These are phyloP conservation scores for Buphagus erythrorhynchus DNA, from an alignment of 2,797 vertebrate genomes.

Conservation along the genomic window DNA sequence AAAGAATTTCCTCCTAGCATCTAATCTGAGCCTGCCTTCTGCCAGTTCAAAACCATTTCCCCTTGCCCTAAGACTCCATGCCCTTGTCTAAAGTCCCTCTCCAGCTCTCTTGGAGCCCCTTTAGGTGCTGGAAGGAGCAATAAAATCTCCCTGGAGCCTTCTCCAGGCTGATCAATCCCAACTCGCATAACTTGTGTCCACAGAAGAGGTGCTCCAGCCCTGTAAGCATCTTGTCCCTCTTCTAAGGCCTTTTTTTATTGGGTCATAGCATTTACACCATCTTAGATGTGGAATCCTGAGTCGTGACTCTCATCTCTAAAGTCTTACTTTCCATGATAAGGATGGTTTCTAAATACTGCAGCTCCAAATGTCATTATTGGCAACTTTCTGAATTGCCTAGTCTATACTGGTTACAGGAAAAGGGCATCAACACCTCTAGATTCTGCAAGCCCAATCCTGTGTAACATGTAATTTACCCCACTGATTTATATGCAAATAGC, in stretches of 20 bases:
- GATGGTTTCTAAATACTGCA: not conserved
- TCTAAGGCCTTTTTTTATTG: not conserved
- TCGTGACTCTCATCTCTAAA: not conserved
- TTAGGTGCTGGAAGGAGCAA: not conserved
- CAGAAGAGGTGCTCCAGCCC: not conserved
- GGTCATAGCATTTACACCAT: not conserved
- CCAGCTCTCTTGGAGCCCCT: not conserved
- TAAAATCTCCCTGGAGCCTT: not conserved
- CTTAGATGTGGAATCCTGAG: not conserved
- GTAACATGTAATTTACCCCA: not conserved
- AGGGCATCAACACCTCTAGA: not conserved
- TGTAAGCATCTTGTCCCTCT: not conserved
- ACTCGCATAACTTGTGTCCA: not conserved
- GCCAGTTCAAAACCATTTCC: not conserved
- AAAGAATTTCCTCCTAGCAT: not conserved
- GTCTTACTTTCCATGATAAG: not conserved
- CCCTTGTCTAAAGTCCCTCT: not conserved
- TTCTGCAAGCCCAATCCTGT: not conserved
- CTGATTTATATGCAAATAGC: conserved; percentile 14
- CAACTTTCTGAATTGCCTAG: not conserved
- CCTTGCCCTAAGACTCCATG: not conserved
- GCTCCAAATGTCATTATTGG: not conserved
- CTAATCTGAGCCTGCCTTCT: not conserved
- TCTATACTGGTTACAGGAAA: not conserved
- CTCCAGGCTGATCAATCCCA: not conserved